phyloP scores from a whole-genome alignment of 2,888 invertebrate species.

The Andrena hattorfiana region DNA sequence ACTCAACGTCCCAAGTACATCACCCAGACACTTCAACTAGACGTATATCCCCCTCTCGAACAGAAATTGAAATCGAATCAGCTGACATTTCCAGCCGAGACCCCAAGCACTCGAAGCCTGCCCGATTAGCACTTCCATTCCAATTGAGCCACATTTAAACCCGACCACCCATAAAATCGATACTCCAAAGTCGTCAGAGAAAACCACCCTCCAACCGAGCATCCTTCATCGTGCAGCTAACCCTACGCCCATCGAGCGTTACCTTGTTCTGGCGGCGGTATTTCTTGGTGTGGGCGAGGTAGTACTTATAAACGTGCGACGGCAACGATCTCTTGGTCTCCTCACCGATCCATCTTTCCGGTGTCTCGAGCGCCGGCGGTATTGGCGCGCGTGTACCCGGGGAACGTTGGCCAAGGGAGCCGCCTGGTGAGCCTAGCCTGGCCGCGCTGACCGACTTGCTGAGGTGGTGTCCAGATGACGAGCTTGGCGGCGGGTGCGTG shows the following conservation, averaged over 20 bases:
- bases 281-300: slow-evolving; percentile 86
- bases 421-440: slow-evolving; percentile 76
- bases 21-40: background rate
- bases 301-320: slow-evolving; percentile 89
- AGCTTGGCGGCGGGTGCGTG: slow-evolving; percentile 73
- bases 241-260: slow-evolving; percentile 69
- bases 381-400: slow-evolving; percentile 70
- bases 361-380: slow-evolving; percentile 80
- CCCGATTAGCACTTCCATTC: background rate
- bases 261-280: slow-evolving; percentile 85
- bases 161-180: background rate
- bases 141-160: slow-evolving; percentile 10
- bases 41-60: background rate
- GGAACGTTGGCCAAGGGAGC: slow-evolving; percentile 76
- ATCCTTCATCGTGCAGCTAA: background rate
- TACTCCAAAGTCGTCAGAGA: background rate
- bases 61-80: background rate
- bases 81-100: background rate
- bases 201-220: background rate
- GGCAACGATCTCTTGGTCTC: slow-evolving; percentile 88
- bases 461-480: slow-evolving; percentile 71
- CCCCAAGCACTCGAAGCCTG: background rate
- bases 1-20: background rate
- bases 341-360: slow-evolving; percentile 88
- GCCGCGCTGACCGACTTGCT: slow-evolving; percentile 75